These are phyloP conservation scores for Potamilus streckersoni DNA, from an alignment of 1,140 invertebrate species.

Conservation along the genomic window DNA sequence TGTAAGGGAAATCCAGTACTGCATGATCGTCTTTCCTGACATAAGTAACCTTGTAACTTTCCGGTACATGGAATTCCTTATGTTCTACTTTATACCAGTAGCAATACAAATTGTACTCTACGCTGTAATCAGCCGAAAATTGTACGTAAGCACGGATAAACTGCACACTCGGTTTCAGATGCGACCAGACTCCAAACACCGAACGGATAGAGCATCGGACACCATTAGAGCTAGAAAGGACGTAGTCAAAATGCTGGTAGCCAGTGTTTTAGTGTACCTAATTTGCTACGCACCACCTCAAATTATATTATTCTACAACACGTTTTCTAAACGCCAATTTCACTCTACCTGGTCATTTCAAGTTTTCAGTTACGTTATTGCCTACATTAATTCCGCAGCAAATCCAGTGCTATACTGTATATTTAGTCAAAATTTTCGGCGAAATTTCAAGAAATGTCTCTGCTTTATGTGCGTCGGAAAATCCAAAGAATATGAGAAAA, in stretches of 20 bases:
- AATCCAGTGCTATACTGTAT: slow-evolving; percentile 69
- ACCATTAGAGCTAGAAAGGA: slow-evolving; percentile 51
- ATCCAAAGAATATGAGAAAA: slow-evolving; percentile 37
- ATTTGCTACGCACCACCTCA: slow-evolving; percentile 66
- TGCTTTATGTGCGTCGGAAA: slow-evolving; percentile 47
- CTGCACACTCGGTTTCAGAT: slow-evolving; percentile 56
- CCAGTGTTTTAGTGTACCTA: slow-evolving; percentile 65
- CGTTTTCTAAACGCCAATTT: slow-evolving; percentile 54
- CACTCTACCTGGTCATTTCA: slow-evolving; percentile 61
- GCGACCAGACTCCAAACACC: slow-evolving; percentile 39
- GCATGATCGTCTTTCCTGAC: slow-evolving; percentile 45
- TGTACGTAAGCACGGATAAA: slow-evolving; percentile 61
- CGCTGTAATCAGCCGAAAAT: slow-evolving; percentile 57
- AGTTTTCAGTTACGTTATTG: slow-evolving; percentile 62
- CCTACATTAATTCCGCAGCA: slow-evolving; percentile 65
- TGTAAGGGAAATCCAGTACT: slow-evolving; percentile 39
- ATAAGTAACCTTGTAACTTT: slow-evolving; percentile 45
- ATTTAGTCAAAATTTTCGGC: slow-evolving; percentile 67
- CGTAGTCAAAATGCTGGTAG: slow-evolving; percentile 67
- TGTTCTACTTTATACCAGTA: slow-evolving; percentile 66
- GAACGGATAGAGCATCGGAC: slow-evolving; percentile 45
- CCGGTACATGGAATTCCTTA: slow-evolving; percentile 61
- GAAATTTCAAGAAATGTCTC: slow-evolving; percentile 62
- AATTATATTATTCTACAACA: slow-evolving; percentile 65
- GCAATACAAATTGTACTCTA: slow-evolving; percentile 57